Evolutionary conservation across 2,113 vertebrate genomes (phyloP), one percentile per base, ranked within the genome.

Genomic region (Chaetops frenatus): DNA sequence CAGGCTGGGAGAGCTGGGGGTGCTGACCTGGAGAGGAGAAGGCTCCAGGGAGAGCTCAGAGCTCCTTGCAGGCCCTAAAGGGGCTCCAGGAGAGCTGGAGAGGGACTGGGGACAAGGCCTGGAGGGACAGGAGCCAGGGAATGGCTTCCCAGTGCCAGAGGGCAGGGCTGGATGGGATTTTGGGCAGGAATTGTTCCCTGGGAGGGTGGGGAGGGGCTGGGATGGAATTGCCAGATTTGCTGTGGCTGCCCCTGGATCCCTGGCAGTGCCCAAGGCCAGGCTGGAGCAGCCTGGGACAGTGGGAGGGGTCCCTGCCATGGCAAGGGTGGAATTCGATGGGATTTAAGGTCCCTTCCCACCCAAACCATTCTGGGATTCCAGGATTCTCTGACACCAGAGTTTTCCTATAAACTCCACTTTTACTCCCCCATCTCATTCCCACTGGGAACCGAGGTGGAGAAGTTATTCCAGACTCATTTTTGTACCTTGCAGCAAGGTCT

Each of bases 311-410:
- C 33, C 62, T 77, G 72, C 16, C 51, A 21, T 16, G 60, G 51
- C 15, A 9, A 17, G 42, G 22, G 3, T 42, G 35, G 9, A 5
- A 2, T 10, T 13, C 27, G 0, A 23, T 3, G 3, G 20, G 8
- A 0, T 80, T 77, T 64, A 0, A 35, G 11, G 7, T 18, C 7
- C 4, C 3, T 42, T 31, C 66, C 31, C 31, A 3, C 27, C 22
- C 18, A 57, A 31, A 3, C 18, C 76, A 8, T 7, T 9, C 56
- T 35, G n/a, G 2, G 15, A 36, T 33, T 36, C 31, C 19, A 6
- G 5, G 8, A 28, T 48, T 50, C 13, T 50, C 31, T 72, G 27
- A 77, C 88, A 53, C 2, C 60, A 42, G 47, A 61, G 31, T 33
- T 90, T 35, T 69, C 44, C 64, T 70, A 4, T 2, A 38, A 62